phyloP scores from a whole-genome alignment of 2,888 invertebrate genomes.

The Ypsolopha sequella region DNA sequence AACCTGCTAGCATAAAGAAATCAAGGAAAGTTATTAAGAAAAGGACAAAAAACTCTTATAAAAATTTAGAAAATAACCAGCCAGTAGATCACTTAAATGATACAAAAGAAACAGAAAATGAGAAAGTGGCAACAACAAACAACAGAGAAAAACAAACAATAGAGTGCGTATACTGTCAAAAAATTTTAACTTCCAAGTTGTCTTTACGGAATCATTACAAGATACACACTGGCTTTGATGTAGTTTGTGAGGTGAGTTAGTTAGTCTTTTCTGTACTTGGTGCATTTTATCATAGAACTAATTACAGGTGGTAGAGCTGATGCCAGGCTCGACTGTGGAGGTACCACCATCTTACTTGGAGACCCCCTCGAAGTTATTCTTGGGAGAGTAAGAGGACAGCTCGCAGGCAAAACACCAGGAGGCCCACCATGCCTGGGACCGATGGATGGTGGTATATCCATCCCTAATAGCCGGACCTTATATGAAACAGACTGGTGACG shows the following conservation, averaged over 20 bases:
- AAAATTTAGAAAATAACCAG: constrained; percentile 14
- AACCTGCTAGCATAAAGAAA: not conserved
- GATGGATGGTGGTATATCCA: too few species aligned
- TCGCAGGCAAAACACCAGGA: too few species aligned
- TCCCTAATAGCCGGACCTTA: too few species aligned
- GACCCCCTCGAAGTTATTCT: too few species aligned
- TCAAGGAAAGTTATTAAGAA: constrained; percentile 1
- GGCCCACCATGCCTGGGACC: too few species aligned
- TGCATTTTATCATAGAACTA: too few species aligned
- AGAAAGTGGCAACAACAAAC: constrained; percentile 10
- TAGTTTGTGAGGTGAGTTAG: constrained; percentile 35
- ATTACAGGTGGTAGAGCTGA: too few species aligned
- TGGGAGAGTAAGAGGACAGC: too few species aligned
- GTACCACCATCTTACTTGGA: too few species aligned
- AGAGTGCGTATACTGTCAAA: constrained; percentile 54
- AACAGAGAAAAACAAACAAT: constrained; percentile 20
- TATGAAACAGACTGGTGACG: too few species aligned
- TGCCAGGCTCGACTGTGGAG: too few species aligned
- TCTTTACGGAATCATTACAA: constrained; percentile 56
- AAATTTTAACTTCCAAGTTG: constrained; percentile 44
- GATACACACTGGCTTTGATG: constrained; percentile 51
- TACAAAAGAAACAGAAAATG: constrained; percentile 8
- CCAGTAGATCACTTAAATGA: constrained; percentile 10
- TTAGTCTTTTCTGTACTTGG: too few species aligned
- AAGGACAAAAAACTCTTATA: constrained; percentile 6